A percentile compares a stretch with the other conserved stretches of the same genome.
Conservation (phyloP, 1,140 invertebrate genomes). For the Drosophila pruinosa region DNA sequence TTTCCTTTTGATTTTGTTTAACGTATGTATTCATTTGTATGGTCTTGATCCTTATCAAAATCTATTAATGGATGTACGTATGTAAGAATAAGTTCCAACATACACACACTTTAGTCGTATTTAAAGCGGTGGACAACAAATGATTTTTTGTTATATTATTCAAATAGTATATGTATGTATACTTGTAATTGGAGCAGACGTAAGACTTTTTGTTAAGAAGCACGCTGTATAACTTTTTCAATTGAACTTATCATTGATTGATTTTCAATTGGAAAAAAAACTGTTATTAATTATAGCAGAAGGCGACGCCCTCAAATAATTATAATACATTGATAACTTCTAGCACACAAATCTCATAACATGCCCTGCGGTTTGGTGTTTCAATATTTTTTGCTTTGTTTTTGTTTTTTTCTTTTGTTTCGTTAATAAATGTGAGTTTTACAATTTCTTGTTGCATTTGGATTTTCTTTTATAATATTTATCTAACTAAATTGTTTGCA, state of each 20-base stretch:
- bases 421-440: slow-evolving; percentile 1
- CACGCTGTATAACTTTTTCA: slow-evolving; percentile 30
- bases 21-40: slow-evolving; percentile 9
- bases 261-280: not conserved
- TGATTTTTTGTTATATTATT: slow-evolving; percentile 8
- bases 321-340: slow-evolving; percentile 9
- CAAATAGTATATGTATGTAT: not conserved
- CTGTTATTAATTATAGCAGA: slow-evolving; percentile 8
- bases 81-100: not conserved
- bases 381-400: not conserved
- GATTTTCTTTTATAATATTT: slow-evolving; percentile 16
- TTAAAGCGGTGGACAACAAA: slow-evolving; percentile 44
- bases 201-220: slow-evolving; percentile 40
- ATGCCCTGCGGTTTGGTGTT: slow-evolving; percentile 26
- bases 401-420: not conserved
- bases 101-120: slow-evolving; percentile 12
- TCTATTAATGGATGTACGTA: slow-evolving; percentile 22
- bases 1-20: slow-evolving; percentile 42
- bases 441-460: slow-evolving; percentile 4
- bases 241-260: slow-evolving; percentile 18
- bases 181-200: slow-evolving; percentile 31
- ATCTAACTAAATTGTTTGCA: slow-evolving; percentile 43
- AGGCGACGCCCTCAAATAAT: slow-evolving; percentile 8
- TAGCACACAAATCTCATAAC: slow-evolving; percentile 16
- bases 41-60: slow-evolving; percentile 43